Evolutionary conservation across 2,113 vertebrate species (phyloP), one percentile per base, ranked within the genome.

Genomic region (Mohoua ochrocephala): DNA sequence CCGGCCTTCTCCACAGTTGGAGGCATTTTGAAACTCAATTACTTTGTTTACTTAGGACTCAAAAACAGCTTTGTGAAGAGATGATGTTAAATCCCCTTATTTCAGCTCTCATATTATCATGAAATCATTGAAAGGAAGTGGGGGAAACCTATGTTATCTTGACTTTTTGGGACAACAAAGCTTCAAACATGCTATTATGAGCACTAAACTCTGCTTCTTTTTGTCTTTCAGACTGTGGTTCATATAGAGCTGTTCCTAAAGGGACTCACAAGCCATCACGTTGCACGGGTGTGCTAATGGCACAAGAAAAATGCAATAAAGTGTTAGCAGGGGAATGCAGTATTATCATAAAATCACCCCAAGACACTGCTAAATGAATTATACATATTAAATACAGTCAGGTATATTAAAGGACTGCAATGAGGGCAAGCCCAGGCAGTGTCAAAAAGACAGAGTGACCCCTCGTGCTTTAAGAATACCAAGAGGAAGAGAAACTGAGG

Each of bases 1-100:
- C 18, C 19, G 20, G 19, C 18, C 9, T 70, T 57, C 21, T 49
- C 9, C 1, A 0, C 39, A 78, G 0, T 0, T 39, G 11, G 42
- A 74, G 86, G 13, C 15, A 47, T 60, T 75, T 84, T n/a, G n/a
- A 64, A 93, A 61, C 5, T 13, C n/a, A 84, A 42, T 17, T 26
- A 42, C 8, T 71, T 78, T 61, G 15, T 49, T 86, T 22, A 42
- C 13, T 31, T 64, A 27, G 35, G 82, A 75, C 30, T 63, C 10
- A 79, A 61, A 87, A 68, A 6, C 22, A 50, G 27, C 24, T 82
- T 57, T 76, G 9, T 39, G 60, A 53, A 33, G 15, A 70, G 8
- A 44, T 31, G 9, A 45, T 39, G 21, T 27, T 61, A 35, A 73
- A 52, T 50, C 7, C 35, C 19, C 9, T 23, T 79, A 44, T 39